Base-by-base conservation (phyloP, 2,113 vertebrate species). In the Tor tambroides region DNA sequence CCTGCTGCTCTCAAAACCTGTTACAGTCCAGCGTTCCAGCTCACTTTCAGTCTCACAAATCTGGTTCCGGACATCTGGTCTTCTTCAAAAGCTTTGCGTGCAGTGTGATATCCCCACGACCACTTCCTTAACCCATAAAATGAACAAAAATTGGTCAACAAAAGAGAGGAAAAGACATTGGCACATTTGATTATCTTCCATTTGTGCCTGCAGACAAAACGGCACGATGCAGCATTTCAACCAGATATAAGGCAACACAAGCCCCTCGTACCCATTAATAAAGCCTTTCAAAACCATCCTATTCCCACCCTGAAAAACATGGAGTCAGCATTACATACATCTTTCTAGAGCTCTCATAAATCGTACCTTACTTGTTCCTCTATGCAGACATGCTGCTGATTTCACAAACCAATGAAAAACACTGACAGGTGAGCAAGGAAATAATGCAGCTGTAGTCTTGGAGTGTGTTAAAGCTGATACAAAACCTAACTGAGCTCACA, bases 151-250 rank as follows among this genome's bases (percentile, higher is more conserved):
- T 61, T 17, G 51, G 54, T 1, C 32, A 30, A 43, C 35, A 81
- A 28, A 65, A 63, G 46, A 11, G 35, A 77, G 43, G 32, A 78
- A 75, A 28, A 49, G 28, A 71, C 8, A 54, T n/a, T 71, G 63
- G 63, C 61, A 83, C 63, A 51, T 83, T 71, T 83, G 38, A 32
- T 46, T 14, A 67, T 83, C n/a, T 5, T 78, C 79, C 11, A 2
- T 32, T 21, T 51, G 28, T 46, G 7, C n/a, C 67, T 8, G 15
- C 38, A 51, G 43, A 46, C 43, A 71, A 83, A 82, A 67, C 1
- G n/a, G 38, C 80, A 67, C 1, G 3, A 71, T 83, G 43, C 43
- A 51, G 43, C 63, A 71, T 83, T 83, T 83, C 63, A 71, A 30
- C 41, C 46, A 51, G 43, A 71, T 51, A 51, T 69, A 83, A 83